A percentile compares a stretch with the other conserved stretches of the same genome.
phyloP scores from a whole-genome alignment of 2,113 vertebrate species.

The Nyctereutes procyonoides region DNA sequence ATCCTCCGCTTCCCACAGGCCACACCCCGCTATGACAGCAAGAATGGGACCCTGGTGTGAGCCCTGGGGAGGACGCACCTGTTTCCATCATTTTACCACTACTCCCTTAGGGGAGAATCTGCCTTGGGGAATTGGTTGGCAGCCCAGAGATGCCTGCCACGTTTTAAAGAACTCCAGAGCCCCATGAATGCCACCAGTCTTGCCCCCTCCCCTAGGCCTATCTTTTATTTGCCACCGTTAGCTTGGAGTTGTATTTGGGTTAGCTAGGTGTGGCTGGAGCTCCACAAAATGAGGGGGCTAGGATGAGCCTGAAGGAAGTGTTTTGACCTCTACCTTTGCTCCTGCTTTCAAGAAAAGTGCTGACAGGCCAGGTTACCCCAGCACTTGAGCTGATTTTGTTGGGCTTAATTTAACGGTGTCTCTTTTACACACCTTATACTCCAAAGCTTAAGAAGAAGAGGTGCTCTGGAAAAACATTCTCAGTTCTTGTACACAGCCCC shows the following conservation, averaged over 20 bases:
- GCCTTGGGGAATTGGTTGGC: neutral
- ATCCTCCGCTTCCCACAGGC: slow-evolving; percentile 88
- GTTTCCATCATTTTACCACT: neutral
- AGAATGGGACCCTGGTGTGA: slow-evolving; percentile 87
- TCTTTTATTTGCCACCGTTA: neutral
- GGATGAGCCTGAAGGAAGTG: neutral
- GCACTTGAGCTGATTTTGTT: neutral
- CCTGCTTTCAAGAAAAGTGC: slow-evolving; percentile 8
- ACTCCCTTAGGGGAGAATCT: neutral
- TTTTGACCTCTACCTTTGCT: neutral
- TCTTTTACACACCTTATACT: neutral
- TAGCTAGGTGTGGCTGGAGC: neutral
- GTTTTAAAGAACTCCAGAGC: slow-evolving; percentile 14
- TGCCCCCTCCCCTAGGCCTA: neutral
- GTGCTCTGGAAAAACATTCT: neutral
- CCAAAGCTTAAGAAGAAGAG: neutral
- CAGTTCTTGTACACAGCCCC: neutral
- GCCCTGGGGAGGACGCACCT: rapidly evolving
- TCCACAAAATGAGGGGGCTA: neutral
- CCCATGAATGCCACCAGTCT: neutral
- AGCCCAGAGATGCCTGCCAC: neutral
- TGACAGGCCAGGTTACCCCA: neutral
- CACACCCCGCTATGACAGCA: slow-evolving; percentile 83
- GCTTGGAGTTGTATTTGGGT: neutral
- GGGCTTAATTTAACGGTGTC: neutral